phyloP scores from a whole-genome alignment of 35 echinoderm and acorn worm species.

The Chiridota heheva region DNA sequence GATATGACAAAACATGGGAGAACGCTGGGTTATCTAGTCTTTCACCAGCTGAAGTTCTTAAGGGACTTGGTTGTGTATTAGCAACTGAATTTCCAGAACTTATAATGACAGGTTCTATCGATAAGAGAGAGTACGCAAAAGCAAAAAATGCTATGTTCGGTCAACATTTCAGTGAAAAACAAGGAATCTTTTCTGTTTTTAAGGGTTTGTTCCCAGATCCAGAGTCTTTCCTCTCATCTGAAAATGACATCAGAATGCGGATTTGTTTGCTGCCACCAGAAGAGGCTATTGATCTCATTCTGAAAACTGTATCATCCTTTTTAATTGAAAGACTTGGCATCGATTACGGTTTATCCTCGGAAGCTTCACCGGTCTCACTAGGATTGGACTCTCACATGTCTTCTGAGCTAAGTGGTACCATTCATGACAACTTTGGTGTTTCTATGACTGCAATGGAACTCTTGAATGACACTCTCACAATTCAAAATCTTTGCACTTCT shows the following conservation, averaged over 20 bases:
- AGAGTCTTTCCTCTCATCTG: conserved; percentile 76
- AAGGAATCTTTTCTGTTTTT: conserved; percentile 77
- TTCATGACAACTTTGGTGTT: conserved; percentile 89
- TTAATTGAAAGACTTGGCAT: conserved; percentile 79
- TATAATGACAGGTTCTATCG: conserved; percentile 75
- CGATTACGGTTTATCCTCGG: conserved; percentile 59
- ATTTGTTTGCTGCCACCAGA: conserved; percentile 49
- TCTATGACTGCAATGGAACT: conserved; percentile 83
- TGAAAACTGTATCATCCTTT: conserved; percentile 64
- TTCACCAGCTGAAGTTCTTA: conserved; percentile 79
- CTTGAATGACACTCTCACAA: conserved; percentile 77
- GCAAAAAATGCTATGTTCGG: conserved; percentile 68
- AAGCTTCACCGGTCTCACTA: conserved; percentile 70
- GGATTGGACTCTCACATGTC: conserved; percentile 96
- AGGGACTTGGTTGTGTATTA: conserved; percentile 82
- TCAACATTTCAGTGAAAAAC: conserved; percentile 77
- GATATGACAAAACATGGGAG: conserved; percentile 86
- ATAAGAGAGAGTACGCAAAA: conserved; percentile 68
- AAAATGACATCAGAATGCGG: conserved; percentile 70
- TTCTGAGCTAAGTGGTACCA: conserved; percentile 78
- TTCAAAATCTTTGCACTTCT: conserved; percentile 50
- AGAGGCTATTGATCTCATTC: conserved; percentile 71
- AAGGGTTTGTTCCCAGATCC: conserved; percentile 77
- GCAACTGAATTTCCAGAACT: conserved; percentile 80
- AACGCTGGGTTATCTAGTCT: conserved; percentile 76